phyloP scores from a whole-genome alignment of 2,113 vertebrate species.

The cat (Felis catus) region DNA sequence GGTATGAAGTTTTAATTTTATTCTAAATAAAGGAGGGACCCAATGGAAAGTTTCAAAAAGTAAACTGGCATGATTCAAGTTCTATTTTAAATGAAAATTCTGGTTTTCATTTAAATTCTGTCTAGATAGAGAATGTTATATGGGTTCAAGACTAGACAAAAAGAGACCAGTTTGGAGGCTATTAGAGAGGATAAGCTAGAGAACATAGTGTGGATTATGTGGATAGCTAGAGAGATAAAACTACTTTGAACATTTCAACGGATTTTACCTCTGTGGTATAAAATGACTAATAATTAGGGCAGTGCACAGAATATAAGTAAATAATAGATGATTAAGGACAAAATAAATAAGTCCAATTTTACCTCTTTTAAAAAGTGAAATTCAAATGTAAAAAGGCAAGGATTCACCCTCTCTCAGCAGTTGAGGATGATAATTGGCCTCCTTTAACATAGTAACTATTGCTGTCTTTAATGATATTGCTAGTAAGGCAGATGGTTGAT shows the following conservation, averaged over 20 bases:
- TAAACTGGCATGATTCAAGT: background rate
- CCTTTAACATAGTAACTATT: accelerated
- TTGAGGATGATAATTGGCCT: background rate
- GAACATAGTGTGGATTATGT: background rate
- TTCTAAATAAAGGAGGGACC: background rate
- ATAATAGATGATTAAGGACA: background rate
- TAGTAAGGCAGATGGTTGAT: background rate
- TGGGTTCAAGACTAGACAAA: background rate
- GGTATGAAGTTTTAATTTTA: background rate
- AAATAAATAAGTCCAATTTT: background rate
- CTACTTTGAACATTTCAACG: background rate
- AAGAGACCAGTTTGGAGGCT: background rate
- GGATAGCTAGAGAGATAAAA: background rate
- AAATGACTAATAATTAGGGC: background rate
- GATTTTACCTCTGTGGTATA: background rate
- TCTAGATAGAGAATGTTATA: background rate
- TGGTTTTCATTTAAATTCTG: background rate
- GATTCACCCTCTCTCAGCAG: background rate
- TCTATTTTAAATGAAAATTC: background rate
- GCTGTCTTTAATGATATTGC: background rate
- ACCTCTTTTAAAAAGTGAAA: background rate
- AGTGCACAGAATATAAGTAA: background rate
- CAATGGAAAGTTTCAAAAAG: background rate
- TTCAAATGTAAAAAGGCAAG: background rate
- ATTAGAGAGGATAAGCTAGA: accelerated